Evolutionary conservation across 2,888 invertebrate genomes (phyloP), one percentile per base, ranked within the genome.

Genomic region (Ernsta delagoae): DNA sequence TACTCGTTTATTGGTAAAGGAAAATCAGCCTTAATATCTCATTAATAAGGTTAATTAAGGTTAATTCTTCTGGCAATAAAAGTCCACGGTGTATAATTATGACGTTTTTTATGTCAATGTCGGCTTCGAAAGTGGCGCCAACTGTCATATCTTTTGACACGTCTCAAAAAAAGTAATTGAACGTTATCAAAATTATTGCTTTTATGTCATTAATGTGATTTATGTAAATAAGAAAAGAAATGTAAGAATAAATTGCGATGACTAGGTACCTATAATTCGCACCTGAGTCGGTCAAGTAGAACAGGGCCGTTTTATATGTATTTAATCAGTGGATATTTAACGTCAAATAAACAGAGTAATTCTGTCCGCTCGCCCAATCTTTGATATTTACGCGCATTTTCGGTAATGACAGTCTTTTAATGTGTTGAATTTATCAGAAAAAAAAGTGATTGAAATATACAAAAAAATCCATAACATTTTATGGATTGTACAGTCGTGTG

Each of bases 101-200:
- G 64, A 56, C 8, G 53, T 59, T 60, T 43, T 45, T 56, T 50
- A 57, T 64, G 62, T 53, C 62, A 63, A 54, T 63, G 62, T 63
- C 62, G n/a, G 45, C n/a, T 39, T 57, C 56, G 45, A 64, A 50
- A 57, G 56, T 56, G 34, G 43, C 43, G 56, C 56, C 64, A 64
- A 12, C 56, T 57, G 56, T 56, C 64, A 56, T 56, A 56, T 24
- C 34, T 64, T 56, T 57, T 45, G 56, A 57, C 64, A 64, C 56
- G 45, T 45, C 43, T 50, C 16, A 50, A 50, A 50, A 50, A 16
- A 50, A 12, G 16, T 50, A 50, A 50, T 12, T 50, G 7, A 7
- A 50, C 16, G 16, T 16, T 50, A 50, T 16, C 50, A 3, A 7
- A 50, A 50, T 50, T 50, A 16, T 50, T 50, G 12, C 16, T 50